These are phyloP conservation scores for Aplysia californica DNA, from an alignment of 1,140 invertebrate species.

Conservation along the genomic window DNA sequence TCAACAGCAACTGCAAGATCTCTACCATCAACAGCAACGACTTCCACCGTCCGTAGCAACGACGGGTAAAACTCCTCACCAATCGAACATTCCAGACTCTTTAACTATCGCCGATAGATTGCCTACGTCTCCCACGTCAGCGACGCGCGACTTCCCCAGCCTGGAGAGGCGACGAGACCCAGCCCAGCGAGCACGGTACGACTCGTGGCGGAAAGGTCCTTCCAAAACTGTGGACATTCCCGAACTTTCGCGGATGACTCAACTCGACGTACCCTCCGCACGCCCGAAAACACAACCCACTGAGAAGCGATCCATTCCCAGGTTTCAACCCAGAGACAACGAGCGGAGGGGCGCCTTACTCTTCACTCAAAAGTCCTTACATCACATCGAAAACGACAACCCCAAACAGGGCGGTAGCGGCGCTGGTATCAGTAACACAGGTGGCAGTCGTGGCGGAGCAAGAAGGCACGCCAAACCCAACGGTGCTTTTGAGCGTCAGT, in stretches of 20 bases:
- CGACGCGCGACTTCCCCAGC: neutral
- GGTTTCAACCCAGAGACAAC: neutral
- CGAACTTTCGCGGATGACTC: neutral
- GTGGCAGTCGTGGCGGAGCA: too few species aligned
- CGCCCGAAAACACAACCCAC: neutral
- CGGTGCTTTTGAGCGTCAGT: too few species aligned
- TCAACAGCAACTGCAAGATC: too few species aligned
- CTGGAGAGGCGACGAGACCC: neutral
- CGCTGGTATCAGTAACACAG: too few species aligned
- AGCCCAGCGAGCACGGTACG: neutral
- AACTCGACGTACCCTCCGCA: too few species aligned
- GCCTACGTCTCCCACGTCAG: too few species aligned
- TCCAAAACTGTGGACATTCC: constrained; percentile 19
- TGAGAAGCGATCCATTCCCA: neutral
- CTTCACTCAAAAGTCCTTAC: constrained; percentile 16
- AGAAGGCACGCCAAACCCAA: too few species aligned
- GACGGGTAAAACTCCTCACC: too few species aligned
- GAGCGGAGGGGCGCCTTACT: constrained; percentile 20
- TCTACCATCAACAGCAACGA: too few species aligned
- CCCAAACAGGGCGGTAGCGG: neutral
- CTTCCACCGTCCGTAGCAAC: too few species aligned
- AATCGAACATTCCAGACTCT: too few species aligned
- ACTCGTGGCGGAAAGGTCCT: neutral
- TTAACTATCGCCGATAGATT: too few species aligned
- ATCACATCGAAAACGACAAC: neutral